These are phyloP conservation scores for Drosophila mercatorum DNA, from an alignment of 2,888 invertebrate species.

Conservation along the genomic window DNA sequence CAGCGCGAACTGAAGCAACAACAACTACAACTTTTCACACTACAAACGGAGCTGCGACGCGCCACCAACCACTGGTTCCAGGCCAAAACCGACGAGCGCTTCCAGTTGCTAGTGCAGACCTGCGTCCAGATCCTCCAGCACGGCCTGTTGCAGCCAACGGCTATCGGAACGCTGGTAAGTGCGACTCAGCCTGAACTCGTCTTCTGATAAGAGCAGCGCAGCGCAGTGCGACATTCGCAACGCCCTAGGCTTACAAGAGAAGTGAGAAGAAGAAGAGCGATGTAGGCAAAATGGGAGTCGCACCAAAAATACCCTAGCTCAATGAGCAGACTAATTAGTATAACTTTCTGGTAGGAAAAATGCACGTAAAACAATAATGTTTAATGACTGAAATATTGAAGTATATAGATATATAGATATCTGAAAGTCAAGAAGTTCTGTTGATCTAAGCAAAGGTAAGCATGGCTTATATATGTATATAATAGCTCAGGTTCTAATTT, in stretches of 20 bases:
- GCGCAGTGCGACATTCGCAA: slow-evolving; percentile 24
- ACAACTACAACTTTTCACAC: slow-evolving; percentile 25
- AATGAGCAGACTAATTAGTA: too few species aligned
- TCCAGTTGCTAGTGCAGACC: slow-evolving; percentile 55
- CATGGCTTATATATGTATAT: too few species aligned
- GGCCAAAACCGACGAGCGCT: slow-evolving; percentile 47
- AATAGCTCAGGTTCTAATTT: neutral
- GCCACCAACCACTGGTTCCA: slow-evolving; percentile 67
- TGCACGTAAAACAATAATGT: too few species aligned
- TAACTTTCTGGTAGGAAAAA: too few species aligned
- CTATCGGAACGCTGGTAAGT: slow-evolving; percentile 27
- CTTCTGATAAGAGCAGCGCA: slow-evolving; percentile 9
- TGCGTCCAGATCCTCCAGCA: slow-evolving; percentile 74
- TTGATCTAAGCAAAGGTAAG: too few species aligned
- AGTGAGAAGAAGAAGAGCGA: neutral
- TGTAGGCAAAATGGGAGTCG: neutral
- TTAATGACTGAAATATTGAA: too few species aligned
- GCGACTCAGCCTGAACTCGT: neutral
- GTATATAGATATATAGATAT: too few species aligned
- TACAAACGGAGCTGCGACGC: slow-evolving; percentile 50
- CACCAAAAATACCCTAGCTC: neutral
- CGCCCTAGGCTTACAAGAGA: slow-evolving; percentile 14
- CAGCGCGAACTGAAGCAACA: slow-evolving; percentile 42
- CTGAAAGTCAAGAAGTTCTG: too few species aligned
- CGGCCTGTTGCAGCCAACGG: slow-evolving; percentile 57